Base-by-base conservation (phyloP, 2,888 invertebrate species). In the Erebia palarica region DNA sequence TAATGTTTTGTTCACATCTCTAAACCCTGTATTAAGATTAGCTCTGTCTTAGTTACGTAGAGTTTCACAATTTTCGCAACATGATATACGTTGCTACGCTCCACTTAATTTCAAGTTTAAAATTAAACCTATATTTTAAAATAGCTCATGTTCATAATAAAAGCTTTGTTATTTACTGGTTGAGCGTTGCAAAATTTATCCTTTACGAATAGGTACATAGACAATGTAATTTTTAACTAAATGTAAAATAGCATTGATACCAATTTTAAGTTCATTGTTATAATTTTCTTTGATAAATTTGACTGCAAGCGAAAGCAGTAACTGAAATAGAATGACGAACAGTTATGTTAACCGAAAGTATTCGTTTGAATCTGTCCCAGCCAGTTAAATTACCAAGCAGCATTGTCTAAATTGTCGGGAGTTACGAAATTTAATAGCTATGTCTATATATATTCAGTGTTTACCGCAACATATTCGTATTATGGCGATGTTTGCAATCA, bases 401-500 rank as follows among this genome's bases (percentile, higher is more conserved):
- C 65, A 53, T 65, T 42, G 65, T 55, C 65, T 42, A 53, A 65
- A 67, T 51, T 53, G 14, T 14, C 36, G 44, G 9, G 3, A 21
- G 44, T 63, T 63, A 10, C 57, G 61, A 49, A 69, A 63, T 21
- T 1, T 11, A 53, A 44, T 57, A 49, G 59, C 36, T 36, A 53
- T 14, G 42, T 66, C 66, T 59, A 65, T 49, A 18, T 59, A 65
- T 49, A 18, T 59, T 64, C 58, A 64, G 57, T 47, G 44, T 66
- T 49, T 68, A 55, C 65, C 65, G 71, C 36, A 63, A 63, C 57
- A 57, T 21, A 57, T n/a, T n/a, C 53, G 49, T 63, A 49, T 61
- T 66, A 61, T 70, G 67, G 73, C 68, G 71, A 86, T 87, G 87
- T 84, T 86, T 90, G 87, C 86, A 91, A 91, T 91, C 91, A 90